Evolutionary conservation across 2,113 vertebrate genomes (phyloP), one percentile per base, ranked within the genome.

Genomic region (Polypterus senegalus): DNA sequence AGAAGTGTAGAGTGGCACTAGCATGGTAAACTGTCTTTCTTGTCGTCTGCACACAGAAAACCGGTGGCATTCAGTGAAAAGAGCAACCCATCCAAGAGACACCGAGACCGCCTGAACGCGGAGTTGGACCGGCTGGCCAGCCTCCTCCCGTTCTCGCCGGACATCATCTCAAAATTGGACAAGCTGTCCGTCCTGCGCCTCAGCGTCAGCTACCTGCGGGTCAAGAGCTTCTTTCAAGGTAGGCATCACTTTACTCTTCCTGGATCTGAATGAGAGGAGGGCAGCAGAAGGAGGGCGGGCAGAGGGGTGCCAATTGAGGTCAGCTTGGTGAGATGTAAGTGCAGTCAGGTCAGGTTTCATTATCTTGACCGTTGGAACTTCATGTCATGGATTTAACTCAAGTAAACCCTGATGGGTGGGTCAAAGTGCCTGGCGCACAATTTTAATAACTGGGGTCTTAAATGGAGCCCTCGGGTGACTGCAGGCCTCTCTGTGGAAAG

Each of bases 151-250:
- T 92, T 98, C 59, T 83, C 92, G 0, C 88, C 91, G 0, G 94
- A 97, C 52, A 79, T 97, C 68, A 90, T 93, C 75, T 86, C 94
- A 0, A 98, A 98, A 79, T 79, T 98, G 82, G 96, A 98, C 82
- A 98, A 98, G 68, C 89, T 98, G 9, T 98, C 96, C 0, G 90
- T 98, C 63, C 74, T 98, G 70, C 91, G 96, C 5, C 94, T 98
- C 1, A 96, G 94, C 0, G 94, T 98, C 65, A 93, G 94, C 75
- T 98, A 97, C 82, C 89, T 98, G 61, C 81, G 91, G 10, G 91
- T 97, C 77, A 98, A 93, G 80, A 97, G 91, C 73, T 98, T 95
- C 88, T 98, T 98, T 77, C 89, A 92, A 90, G 91, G 96, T 93
- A 85, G 75, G 74, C 57, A 11, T 8, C 6, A 54, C 48, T 27